phyloP scores from a whole-genome alignment of 2,888 invertebrate species.

The Timema podura region DNA sequence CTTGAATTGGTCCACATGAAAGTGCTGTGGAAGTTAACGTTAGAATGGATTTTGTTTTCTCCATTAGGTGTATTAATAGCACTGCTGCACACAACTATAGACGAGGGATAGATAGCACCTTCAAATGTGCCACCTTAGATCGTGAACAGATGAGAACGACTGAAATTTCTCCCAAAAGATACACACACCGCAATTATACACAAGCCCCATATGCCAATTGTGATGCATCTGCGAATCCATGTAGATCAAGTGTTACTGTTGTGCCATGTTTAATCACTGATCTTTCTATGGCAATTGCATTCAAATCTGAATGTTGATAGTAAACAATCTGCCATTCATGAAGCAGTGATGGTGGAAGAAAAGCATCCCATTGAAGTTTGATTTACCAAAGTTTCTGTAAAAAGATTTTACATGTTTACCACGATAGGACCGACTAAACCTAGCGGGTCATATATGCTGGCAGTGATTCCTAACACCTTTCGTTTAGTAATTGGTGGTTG shows the following conservation, averaged over 20 bases:
- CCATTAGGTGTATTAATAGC: constrained; percentile 32
- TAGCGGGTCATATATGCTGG: not conserved
- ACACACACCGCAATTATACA: constrained; percentile 31
- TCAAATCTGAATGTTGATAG: not conserved
- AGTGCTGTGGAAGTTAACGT: constrained; percentile 18
- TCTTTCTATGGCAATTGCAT: no score
- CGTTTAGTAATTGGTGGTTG: no score
- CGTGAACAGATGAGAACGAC: not conserved
- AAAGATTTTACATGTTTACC: constrained; percentile 32
- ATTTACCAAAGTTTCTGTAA: constrained; percentile 34
- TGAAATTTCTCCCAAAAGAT: constrained; percentile 26
- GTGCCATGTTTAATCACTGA: no score
- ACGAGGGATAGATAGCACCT: constrained; percentile 35
- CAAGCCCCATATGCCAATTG: not conserved
- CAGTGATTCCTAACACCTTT: no score
- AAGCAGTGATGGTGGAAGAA: constrained; percentile 23
- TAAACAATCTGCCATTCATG: not conserved
- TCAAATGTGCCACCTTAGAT: constrained; percentile 34
- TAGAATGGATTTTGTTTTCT: constrained; percentile 23
- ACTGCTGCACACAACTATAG: constrained; percentile 38
- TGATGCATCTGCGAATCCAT: not conserved
- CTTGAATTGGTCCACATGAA: constrained; percentile 37
- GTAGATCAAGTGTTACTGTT: not conserved
- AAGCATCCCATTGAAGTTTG: constrained; percentile 36
- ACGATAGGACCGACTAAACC: constrained; percentile 3